Evolutionary conservation across 2,797 vertebrate genomes (phyloP).

Genomic region (Sebastolobus altivelis): DNA sequence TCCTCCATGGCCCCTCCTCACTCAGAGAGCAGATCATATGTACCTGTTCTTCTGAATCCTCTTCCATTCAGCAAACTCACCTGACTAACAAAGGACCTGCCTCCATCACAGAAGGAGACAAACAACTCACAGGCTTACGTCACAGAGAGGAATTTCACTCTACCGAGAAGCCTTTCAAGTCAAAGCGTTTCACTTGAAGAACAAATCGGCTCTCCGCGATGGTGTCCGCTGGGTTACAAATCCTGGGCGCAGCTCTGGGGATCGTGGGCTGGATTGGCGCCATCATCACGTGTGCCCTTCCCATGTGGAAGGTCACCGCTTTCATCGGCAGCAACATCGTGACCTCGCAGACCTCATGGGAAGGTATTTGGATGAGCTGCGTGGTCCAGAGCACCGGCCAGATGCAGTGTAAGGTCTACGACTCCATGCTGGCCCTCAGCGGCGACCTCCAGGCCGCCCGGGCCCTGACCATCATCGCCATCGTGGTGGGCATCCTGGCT

Average conservation of each 20-base stretch:
- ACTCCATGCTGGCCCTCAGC: constrained; percentile 92
- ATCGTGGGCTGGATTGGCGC: constrained; percentile 93
- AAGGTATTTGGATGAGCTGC: constrained; percentile 98
- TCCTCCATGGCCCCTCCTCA: constrained; percentile 53
- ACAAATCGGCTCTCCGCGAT: constrained; percentile 73
- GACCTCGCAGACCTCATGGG: constrained; percentile 91
- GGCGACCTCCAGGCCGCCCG: constrained; percentile 94
- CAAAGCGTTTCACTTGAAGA: constrained; percentile 25
- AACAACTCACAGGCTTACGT: constrained; percentile 10
- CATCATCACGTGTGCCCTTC: constrained; percentile 90
- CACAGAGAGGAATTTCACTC: not conserved
- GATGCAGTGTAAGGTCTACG: constrained; percentile 97
- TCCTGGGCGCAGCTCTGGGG: constrained; percentile 90
- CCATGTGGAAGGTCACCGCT: constrained; percentile 95
- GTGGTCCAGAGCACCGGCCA: constrained; percentile 97
- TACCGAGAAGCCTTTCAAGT: constrained; percentile 5
- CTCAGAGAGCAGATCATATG: constrained; percentile 39
- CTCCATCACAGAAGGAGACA: constrained; percentile 24
- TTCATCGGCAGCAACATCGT: constrained; percentile 95
- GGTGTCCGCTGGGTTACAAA: constrained; percentile 94
- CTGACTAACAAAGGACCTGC: not conserved
- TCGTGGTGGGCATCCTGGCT: constrained; percentile 89
- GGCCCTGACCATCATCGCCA: constrained; percentile 88
- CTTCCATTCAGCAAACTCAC: constrained; percentile 49
- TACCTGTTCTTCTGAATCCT: constrained; percentile 24